Conservation (phyloP, 2,113 vertebrate species). For the Paedocypris sp. region DNA sequence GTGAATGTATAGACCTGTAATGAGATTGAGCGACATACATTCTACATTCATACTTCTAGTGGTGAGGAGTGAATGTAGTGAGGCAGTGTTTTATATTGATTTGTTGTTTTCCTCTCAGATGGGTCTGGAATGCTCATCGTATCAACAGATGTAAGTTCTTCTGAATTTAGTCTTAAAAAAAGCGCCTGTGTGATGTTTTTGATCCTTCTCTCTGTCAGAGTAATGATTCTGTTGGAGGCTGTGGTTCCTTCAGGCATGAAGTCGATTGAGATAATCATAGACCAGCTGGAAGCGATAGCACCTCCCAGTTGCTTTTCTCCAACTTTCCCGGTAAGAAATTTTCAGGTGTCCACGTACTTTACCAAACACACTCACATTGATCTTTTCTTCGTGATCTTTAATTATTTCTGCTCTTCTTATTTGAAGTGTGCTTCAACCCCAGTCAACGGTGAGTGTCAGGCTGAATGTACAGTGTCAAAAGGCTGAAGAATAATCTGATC, state of each 20-base stretch:
- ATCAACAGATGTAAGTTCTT: constrained; percentile 17
- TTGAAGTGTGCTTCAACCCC: constrained; percentile 43
- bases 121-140: neutral
- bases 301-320: constrained; percentile 42
- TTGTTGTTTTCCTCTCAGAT: neutral
- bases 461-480: no score
- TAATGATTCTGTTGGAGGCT: constrained; percentile 34
- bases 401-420: neutral
- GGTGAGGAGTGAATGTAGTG: no score
- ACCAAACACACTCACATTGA: neutral
- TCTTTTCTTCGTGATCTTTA: neutral
- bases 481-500: neutral
- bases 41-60: no score
- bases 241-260: constrained; percentile 31
- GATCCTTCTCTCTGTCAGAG: constrained; percentile 27
- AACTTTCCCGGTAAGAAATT: neutral
- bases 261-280: constrained; percentile 13
- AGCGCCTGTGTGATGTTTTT: neutral
- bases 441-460: constrained; percentile 42
- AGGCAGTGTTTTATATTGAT: neutral
- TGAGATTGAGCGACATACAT: no score
- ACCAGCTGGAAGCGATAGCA: constrained; percentile 30
- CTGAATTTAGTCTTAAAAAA: neutral
- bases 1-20: no score
- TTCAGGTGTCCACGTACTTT: neutral